Evolutionary conservation across 2,888 invertebrate genomes (phyloP), one percentile per base, ranked within the genome.

Genomic region (Harpalus rubripes): DNA sequence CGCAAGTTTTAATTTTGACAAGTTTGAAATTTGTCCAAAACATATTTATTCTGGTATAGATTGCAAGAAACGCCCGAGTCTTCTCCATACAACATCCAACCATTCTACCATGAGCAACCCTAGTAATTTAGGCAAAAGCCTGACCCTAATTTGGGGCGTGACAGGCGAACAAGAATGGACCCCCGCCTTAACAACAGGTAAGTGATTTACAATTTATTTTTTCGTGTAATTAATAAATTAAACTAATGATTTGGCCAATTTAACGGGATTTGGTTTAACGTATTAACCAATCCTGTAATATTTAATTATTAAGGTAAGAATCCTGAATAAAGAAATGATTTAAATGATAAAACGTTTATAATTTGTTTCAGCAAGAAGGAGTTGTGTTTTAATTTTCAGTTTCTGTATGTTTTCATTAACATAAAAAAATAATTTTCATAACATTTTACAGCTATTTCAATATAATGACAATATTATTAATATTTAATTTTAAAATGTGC

Each of bases 131-230:
- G 87, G 82, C 7, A 86, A 93, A 88, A 93, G 92, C 88, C 92
- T 96, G 78, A 96, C 96, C 0, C 91, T 96, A 44, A 92, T 97
- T 72, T 98, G 98, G 98, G 98, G 98, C 26, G 97, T 97, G 3
- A 98, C 98, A 0, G 98, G 98, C 56, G 98, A 98, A 90, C 98
- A 98, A 90, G 98, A 98, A 90, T 98, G 98, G 98, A 98, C 98
- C 1, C 98, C 98, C 0, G 98, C 97, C 39, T 93, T 98, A 85
- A 98, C 98, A 2, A 98, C 98, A 92, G 98, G 98, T 97, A 92
- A 52, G 44, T 52, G 10, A 52, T 12, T 12, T 52, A 52, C 1
- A 12, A 52, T 10, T 52, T 3, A 52, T 12, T 52, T 52, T 0
- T 12, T 12, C 8, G 44, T 52, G 44, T 52, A 52, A 52, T 52